Evolutionary conservation across 2,797 vertebrate species (phyloP).

Genomic region (Rhinophrynus dorsalis): DNA sequence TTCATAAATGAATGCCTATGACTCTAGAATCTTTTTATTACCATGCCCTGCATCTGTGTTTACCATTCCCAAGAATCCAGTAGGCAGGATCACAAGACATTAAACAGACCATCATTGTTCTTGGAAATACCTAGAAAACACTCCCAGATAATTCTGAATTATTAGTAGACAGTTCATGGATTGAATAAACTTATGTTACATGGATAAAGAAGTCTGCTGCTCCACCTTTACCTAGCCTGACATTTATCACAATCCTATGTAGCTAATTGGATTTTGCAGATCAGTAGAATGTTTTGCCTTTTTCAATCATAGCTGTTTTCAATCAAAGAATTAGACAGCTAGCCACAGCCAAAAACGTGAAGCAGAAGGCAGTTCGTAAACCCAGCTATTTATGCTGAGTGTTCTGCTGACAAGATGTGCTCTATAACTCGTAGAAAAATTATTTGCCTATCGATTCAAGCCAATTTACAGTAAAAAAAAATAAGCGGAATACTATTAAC

Average conservation of each 20-base stretch:
- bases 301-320: neutral
- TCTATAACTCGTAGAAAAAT: neutral
- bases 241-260: neutral
- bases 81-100: neutral
- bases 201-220: neutral
- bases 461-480: neutral
- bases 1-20: too few relatives aligned
- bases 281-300: neutral
- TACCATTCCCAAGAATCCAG: too few relatives aligned
- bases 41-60: too few relatives aligned
- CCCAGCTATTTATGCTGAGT: neutral
- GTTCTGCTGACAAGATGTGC: neutral
- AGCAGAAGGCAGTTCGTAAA: neutral
- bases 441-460: neutral
- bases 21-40: too few relatives aligned
- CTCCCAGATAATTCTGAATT: neutral
- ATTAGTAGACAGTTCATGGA: neutral
- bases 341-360: neutral
- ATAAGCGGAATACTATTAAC: too few relatives aligned
- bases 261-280: neutral
- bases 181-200: neutral
- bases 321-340: neutral
- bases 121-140: neutral
- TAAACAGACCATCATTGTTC: neutral
- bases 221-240: neutral